Base-by-base conservation (phyloP, 2,888 invertebrate species). In the Seira ritae region DNA sequence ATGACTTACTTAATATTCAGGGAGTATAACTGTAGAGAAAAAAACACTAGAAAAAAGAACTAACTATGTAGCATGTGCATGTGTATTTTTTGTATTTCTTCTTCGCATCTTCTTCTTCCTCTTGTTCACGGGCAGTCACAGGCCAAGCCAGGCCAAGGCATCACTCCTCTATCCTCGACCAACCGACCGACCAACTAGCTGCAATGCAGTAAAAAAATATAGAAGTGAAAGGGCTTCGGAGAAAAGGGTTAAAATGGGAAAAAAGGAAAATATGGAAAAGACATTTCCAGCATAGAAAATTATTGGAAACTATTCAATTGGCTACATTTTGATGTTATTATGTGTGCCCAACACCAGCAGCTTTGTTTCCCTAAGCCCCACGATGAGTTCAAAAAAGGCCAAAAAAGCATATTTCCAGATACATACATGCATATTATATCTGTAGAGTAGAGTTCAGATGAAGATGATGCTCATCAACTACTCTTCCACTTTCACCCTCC, bases 221-320 rank as follows among this genome's bases (percentile, higher is more conserved):
- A n/a, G n/a, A n/a, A n/a, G n/a, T n/a, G 60, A 60, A 60, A 60
- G 17, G 60, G 60, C n/a, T 60, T 60, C 17, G 60, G n/a, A 22
- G 66, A 66, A 66, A 68, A 24, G 37, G 68, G 68, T 23, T 17
- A 24, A 68, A 17, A 31, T 12, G 22, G 12, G 46, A 50, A 46
- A 37, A 70, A 19, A 46, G 19, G 24, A 19, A 37, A 20, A 68
- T 68, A 68, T 74, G 74, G 74, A 74, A 74, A 74, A 74, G 74
- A 65, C 74, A 74, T 74, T 74, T 74, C 24, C 31, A 20, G 17
- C 74, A 74, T 65, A 62, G 17, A 19, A 74, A 65, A 74, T 74
- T 74, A 74, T 74, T 74, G 74, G 74, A 74, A 74, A 65, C 74
- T 74, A 74, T 74, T 74, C 74, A 74, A 74, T 74, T 74, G 74